Conservation (phyloP, 2,797 vertebrate genomes). For the Falco rusticolus region DNA sequence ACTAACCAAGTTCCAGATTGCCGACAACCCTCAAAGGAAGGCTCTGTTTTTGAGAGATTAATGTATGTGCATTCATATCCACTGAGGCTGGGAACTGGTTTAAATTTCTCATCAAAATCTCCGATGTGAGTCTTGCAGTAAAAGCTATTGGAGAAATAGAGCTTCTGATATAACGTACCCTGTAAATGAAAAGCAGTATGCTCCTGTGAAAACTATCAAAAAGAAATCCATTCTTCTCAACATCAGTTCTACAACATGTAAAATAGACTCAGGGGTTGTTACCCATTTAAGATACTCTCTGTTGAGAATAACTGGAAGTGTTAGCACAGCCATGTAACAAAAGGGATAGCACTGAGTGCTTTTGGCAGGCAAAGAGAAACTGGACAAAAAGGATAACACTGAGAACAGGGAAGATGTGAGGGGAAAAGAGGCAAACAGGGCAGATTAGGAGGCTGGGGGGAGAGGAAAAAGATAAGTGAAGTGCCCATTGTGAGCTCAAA, state of each 20-base stretch:
- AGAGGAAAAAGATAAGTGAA: not conserved
- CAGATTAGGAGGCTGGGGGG: not conserved
- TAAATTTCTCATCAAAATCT: not conserved
- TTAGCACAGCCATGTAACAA: not conserved
- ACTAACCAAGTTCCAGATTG: not conserved
- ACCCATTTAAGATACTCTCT: not conserved
- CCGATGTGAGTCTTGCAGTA: not conserved
- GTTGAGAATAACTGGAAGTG: not conserved
- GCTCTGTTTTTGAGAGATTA: not conserved
- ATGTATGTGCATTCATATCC: not conserved
- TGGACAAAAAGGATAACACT: not conserved
- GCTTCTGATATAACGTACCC: not conserved
- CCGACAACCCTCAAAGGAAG: not conserved
- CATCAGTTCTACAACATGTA: not conserved
- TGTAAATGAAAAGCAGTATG: not conserved
- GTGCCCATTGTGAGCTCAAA: not conserved
- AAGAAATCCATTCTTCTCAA: not conserved
- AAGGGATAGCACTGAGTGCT: not conserved
- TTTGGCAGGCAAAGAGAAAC: not conserved
- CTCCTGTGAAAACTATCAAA: not conserved
- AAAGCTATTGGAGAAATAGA: not conserved
- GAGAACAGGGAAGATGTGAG: not conserved
- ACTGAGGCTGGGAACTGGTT: not conserved
- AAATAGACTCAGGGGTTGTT: not conserved
- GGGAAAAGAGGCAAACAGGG: not conserved